Percentiles rank a stretch among this genome's conserved stretches.
phyloP scores from a whole-genome alignment of 1,140 invertebrate species.

The Asobara japonica region DNA sequence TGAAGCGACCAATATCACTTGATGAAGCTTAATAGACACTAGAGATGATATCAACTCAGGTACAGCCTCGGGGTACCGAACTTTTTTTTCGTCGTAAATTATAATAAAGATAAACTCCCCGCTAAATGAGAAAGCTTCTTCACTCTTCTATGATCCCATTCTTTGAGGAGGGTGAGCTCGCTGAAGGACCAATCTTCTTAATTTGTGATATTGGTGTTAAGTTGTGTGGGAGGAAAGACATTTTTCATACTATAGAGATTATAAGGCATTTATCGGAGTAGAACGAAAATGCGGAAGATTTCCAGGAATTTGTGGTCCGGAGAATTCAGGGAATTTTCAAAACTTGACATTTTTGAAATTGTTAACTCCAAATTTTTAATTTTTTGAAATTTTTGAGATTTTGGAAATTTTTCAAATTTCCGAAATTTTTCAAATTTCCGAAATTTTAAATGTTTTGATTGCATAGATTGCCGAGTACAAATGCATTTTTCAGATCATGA shows the following conservation, averaged over 20 bases:
- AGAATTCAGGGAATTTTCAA: no score
- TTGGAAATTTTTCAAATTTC: no score
- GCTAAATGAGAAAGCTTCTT: slow-evolving; percentile 32
- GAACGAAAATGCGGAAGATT: background rate
- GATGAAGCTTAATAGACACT: background rate
- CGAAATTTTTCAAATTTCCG: no score
- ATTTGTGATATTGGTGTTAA: background rate
- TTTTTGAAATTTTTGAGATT: no score
- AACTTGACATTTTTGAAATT: no score
- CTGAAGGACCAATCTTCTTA: background rate
- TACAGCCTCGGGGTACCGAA: slow-evolving; percentile 25
- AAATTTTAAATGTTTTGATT: no score
- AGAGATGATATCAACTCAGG: background rate
- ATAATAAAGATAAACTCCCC: slow-evolving; percentile 31
- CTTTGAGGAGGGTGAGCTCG: background rate
- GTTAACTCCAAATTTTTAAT: no score
- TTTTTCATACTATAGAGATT: no score
- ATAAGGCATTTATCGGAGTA: background rate
- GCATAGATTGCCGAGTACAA: no score
- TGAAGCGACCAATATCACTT: background rate
- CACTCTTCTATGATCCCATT: background rate
- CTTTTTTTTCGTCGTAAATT: slow-evolving; percentile 34
- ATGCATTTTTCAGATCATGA: no score
- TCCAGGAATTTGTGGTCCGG: no score
- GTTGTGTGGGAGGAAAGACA: background rate